Evolutionary conservation across 2,113 vertebrate species (phyloP).

Genomic region (Mionectes macconnelli): DNA sequence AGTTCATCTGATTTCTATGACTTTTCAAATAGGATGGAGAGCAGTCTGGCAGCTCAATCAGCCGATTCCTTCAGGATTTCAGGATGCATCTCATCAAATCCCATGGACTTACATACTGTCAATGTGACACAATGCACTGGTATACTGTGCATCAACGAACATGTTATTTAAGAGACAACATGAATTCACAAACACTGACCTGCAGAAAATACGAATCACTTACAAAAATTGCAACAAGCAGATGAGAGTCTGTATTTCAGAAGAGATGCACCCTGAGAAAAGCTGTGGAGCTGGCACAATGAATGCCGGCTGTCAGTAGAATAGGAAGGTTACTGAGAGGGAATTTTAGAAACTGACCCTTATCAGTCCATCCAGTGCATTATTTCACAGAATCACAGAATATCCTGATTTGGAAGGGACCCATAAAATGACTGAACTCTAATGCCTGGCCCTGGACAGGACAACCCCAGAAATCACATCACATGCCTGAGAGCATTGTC

Average conservation of each 20-base stretch:
- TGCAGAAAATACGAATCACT: not conserved
- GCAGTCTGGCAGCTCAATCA: not conserved
- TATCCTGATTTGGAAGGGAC: not conserved
- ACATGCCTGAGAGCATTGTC: not conserved
- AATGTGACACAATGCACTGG: accelerated
- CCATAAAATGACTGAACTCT: not conserved
- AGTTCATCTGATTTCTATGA: not conserved
- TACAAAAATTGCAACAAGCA: not conserved
- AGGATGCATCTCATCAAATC: not conserved
- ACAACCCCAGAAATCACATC: not conserved
- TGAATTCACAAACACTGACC: not conserved
- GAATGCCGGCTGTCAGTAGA: not conserved
- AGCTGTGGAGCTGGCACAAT: not conserved
- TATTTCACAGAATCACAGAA: not conserved
- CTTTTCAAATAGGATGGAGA: not conserved
- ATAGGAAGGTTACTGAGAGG: not conserved
- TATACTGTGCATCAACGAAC: not conserved
- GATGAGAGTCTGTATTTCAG: not conserved
- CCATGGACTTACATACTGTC: not conserved
- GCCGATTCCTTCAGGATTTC: not conserved
- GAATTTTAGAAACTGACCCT: not conserved
- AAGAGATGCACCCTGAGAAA: not conserved
- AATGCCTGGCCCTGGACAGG: not conserved
- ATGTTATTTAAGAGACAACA: accelerated
- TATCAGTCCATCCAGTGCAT: not conserved